Evolutionary conservation across 2,888 invertebrate species (phyloP), one percentile per base, ranked within the genome.

Genomic region (Polydrusus tereticollis): DNA sequence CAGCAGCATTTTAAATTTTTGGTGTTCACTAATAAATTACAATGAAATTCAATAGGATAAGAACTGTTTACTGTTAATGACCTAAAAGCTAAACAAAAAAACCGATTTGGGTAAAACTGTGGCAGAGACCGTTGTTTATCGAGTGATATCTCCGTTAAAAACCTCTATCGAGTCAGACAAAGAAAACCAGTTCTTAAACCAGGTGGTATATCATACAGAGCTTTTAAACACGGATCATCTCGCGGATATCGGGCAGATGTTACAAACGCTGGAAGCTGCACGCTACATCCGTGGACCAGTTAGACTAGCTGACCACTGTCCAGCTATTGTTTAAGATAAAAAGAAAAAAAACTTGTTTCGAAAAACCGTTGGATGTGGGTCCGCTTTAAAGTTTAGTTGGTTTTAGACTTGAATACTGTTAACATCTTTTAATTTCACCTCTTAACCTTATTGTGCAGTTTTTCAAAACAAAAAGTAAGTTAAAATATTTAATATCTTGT

Each of bases 281-380:
- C 20, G 63, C 59, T 63, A 58, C 58, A 66, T 57, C 62, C 68
- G 57, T 74, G 74, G 74, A 74, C 70, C 74, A 66, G 74, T 74
- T 66, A 47, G 23, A 33, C 70, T 12, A 62, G 70, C 38, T 74
- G 74, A 74, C 74, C 74, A 67, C 14, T 71, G 70, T 74, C 74
- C 74, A 74, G 62, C 62, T 57, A 64, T 73, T 72, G 67, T 68
- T n/a, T 41, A 33, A 41, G 57, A 55, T 16, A 52, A 26, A 23
- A 63, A 58, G 26, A 38, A 43, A 23, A 58, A 64, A 73, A 73
- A 68, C 73, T 21, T 14, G 73, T 73, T 73, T 64, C n/a, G 16
- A 64, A 73, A 69, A 73, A 59, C 73, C 73, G 73, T 73, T 73
- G 50, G 41, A 57, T 21, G 2, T 8, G 5, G 16, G 29, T 38